Evolutionary conservation across 2,888 invertebrate genomes (phyloP).

Genomic region (Melipona bicolor): DNA sequence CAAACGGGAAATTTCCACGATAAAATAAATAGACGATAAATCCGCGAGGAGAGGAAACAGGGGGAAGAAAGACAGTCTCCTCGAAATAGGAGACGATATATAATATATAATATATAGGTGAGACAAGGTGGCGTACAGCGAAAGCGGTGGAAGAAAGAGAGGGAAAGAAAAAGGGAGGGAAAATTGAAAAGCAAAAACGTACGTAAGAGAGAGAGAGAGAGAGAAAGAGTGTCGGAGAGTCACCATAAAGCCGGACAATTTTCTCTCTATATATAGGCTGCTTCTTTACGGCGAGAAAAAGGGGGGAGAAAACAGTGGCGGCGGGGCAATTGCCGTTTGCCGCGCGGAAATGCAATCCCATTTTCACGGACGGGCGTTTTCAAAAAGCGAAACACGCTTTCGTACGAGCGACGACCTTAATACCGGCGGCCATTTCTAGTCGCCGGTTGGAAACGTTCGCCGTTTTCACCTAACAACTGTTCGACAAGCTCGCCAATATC

Average conservation of each 20-base stretch:
- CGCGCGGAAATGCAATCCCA: slow-evolving; percentile 50
- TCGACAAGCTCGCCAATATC: not conserved
- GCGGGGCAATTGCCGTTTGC: slow-evolving; percentile 41
- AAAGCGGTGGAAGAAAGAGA: too few relatives aligned
- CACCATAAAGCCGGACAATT: slow-evolving; percentile 41
- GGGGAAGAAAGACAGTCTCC: not conserved
- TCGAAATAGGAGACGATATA: not conserved
- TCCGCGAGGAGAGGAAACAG: not conserved
- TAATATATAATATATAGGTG: not conserved
- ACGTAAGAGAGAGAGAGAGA: too few relatives aligned
- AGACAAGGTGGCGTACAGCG: not conserved
- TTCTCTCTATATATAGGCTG: slow-evolving; percentile 24
- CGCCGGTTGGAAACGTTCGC: not conserved
- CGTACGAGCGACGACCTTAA: slow-evolving; percentile 32
- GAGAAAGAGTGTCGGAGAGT: not conserved
- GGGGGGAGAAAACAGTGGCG: slow-evolving; percentile 28
- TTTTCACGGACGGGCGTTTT: slow-evolving; percentile 37
- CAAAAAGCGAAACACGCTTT: slow-evolving; percentile 42
- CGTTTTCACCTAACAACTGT: not conserved
- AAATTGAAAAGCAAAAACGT: too few relatives aligned
- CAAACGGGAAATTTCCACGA: not conserved
- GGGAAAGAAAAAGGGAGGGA: not conserved
- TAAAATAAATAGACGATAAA: not conserved
- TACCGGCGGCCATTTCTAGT: slow-evolving; percentile 26
- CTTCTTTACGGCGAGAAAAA: not conserved